Percentiles rank a stretch among this genome's conserved stretches.
phyloP scores from a whole-genome alignment of 2,888 invertebrate genomes.

The Pollenia amentaria region DNA sequence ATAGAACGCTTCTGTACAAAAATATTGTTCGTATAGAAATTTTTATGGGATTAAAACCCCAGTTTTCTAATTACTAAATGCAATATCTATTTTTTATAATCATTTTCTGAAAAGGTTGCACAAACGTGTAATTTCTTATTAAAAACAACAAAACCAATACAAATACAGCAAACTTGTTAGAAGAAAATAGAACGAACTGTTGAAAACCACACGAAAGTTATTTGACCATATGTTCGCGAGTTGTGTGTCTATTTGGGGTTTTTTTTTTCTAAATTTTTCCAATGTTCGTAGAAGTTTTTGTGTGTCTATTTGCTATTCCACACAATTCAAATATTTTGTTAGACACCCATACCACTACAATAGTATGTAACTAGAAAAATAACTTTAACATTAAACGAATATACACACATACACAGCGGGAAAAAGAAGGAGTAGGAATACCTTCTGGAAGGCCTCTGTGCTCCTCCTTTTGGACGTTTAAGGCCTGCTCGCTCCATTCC shows the following conservation, averaged over 20 bases:
- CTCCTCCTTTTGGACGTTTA: too few relatives aligned
- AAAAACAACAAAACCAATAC: conserved; percentile 34
- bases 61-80: too few relatives aligned
- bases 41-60: too few relatives aligned
- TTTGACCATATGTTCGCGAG: conserved; percentile 78
- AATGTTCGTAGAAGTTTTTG: not conserved
- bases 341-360: conserved; percentile 41
- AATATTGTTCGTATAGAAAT: too few relatives aligned
- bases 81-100: not conserved
- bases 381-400: conserved; percentile 56
- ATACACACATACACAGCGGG: not conserved
- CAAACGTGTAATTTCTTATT: not conserved
- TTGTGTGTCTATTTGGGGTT: conserved; percentile 50
- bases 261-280: conserved; percentile 3
- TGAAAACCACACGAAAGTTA: conserved; percentile 81
- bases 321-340: conserved; percentile 58
- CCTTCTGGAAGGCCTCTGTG: too few relatives aligned
- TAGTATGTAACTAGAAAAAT: conserved; percentile 26
- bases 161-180: conserved; percentile 4
- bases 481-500: too few relatives aligned
- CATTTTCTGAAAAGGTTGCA: conserved; percentile 29
- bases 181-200: conserved; percentile 68
- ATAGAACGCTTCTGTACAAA: too few relatives aligned
- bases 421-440: too few relatives aligned
- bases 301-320: conserved; percentile 38